Base-by-base conservation (phyloP, 1,140 invertebrate species). In the Papilio glaucus region DNA sequence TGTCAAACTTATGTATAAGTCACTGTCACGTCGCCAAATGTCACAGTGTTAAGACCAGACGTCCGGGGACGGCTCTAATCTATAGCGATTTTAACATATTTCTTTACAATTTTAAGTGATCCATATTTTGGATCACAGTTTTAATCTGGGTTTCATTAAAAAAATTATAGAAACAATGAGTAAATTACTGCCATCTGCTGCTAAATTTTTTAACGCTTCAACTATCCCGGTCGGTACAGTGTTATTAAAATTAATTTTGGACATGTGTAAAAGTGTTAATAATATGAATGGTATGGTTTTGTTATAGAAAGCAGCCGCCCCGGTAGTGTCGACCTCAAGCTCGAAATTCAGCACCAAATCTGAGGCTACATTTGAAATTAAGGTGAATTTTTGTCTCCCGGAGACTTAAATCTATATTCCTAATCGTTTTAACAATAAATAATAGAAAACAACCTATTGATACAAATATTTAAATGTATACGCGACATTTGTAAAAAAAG, bases 361-460 rank as follows among this genome's bases (percentile, higher is more conserved):
- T 8, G 96, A 96, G 89, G 96, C 96, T 13, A 94, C 93, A 15
- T 97, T 96, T 88, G 96, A 97, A 92, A 96, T 95, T 2, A 96
- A 96, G 91, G 95, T 95, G 92, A 26, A 57, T 57, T 24, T 57
- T 57, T 24, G 21, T 12, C 49, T 57, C 6, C 0, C 1, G 24
- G 12, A 24, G 12, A 24, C 21, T 53, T 53, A 41, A 24, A 24
- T 26, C 7, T 24, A 0, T 57, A 10, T 57, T 57, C 4, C 29
- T 33, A 3, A 33, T 33, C 9, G 1, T 57, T 45, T 12, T 26
- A 5, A 26, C 1, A 1, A 57, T 57, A 57, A 10, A 26, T 26
- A 4, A 10, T 57, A 18, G 21, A 1, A 24, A 3, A 12, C 12
- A 12, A 57, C 4, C 12, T 13, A 10, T 65, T 0, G 10, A 38